Base-by-base conservation (phyloP, 2,888 invertebrate genomes). In the Cloeon dipterum region DNA sequence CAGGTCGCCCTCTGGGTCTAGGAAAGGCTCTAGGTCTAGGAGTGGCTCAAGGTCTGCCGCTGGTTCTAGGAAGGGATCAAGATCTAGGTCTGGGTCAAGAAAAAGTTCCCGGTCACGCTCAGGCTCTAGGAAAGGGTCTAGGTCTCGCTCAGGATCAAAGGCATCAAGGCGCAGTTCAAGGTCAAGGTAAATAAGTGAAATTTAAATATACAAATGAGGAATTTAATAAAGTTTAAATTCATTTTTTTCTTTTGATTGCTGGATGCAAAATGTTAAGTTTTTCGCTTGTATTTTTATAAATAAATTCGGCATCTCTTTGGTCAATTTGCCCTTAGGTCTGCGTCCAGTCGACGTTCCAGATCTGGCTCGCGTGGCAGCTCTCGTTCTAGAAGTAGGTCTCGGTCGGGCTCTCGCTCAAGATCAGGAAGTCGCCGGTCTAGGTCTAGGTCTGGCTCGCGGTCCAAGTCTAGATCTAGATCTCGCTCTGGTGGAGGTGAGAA, bases 181-280 rank as follows among this genome's bases (percentile, higher is more conserved):
- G 42, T 48, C 49, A 8, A 44, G 46, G 17, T 50, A 46, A 2
- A 40, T n/a, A n/a, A n/a, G n/a, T n/a, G n/a, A n/a, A n/a, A n/a
- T n/a, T n/a, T n/a, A n/a, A n/a, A n/a, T n/a, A n/a, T n/a, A n/a
- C n/a, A n/a, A n/a, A n/a, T n/a, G n/a, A n/a, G n/a, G n/a, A n/a
- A n/a, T n/a, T n/a, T n/a, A n/a, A n/a, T n/a, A n/a, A n/a, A n/a
- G n/a, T n/a, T n/a, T n/a, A n/a, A n/a, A n/a, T n/a, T n/a, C n/a
- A n/a, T n/a, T n/a, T n/a, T n/a, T n/a, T n/a, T n/a, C n/a, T n/a
- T n/a, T n/a, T n/a, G n/a, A n/a, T n/a, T n/a, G n/a, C n/a, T n/a
- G n/a, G n/a, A n/a, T n/a, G n/a, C n/a, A n/a, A n/a, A n/a, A n/a
- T n/a, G n/a, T n/a, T n/a, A n/a, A n/a, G n/a, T n/a, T n/a, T n/a